Percentiles rank a stretch among this genome's conserved stretches.
Conservation (phyloP, 2,113 vertebrate species). For the Syngnathus floridae region DNA sequence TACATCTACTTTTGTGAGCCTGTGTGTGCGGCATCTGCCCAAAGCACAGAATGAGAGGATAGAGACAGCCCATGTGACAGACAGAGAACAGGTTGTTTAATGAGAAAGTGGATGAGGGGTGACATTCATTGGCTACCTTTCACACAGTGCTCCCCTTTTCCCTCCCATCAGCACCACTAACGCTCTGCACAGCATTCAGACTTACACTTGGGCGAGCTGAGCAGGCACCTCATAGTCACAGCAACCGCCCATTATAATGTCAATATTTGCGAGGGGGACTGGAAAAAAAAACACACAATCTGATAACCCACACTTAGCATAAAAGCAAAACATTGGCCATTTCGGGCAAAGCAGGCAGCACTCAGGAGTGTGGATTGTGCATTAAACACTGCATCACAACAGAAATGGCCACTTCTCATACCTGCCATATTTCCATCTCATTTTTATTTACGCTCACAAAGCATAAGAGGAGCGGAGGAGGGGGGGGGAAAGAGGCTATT, state of each 20-base stretch:
- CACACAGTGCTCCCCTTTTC: constrained; percentile 31
- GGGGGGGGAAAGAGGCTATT: constrained; percentile 52
- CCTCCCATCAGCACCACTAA: not conserved
- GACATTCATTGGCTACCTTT: constrained; percentile 70
- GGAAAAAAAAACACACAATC: constrained; percentile 18
- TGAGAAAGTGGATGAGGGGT: constrained; percentile 72
- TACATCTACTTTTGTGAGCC: not conserved
- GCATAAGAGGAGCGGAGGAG: constrained; percentile 25
- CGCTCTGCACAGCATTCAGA: constrained; percentile 44
- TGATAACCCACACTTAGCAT: constrained; percentile 46
- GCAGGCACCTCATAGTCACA: constrained; percentile 38
- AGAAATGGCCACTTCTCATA: constrained; percentile 46
- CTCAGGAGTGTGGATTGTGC: constrained; percentile 21
- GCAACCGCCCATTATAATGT: constrained; percentile 50
- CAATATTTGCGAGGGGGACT: constrained; percentile 16
- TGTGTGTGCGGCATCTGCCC: constrained; percentile 40
- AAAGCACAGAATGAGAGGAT: constrained; percentile 42
- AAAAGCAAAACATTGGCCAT: constrained; percentile 1
- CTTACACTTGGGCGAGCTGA: constrained; percentile 50
- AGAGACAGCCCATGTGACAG: constrained; percentile 61
- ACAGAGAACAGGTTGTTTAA: constrained; percentile 69
- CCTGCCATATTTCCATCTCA: constrained; percentile 41
- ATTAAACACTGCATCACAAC: constrained; percentile 46
- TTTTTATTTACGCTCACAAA: constrained; percentile 55
- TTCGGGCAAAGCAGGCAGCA: constrained; percentile 22